phyloP scores from a whole-genome alignment of 2,113 vertebrate species.

The Menura novaehollandiae region DNA sequence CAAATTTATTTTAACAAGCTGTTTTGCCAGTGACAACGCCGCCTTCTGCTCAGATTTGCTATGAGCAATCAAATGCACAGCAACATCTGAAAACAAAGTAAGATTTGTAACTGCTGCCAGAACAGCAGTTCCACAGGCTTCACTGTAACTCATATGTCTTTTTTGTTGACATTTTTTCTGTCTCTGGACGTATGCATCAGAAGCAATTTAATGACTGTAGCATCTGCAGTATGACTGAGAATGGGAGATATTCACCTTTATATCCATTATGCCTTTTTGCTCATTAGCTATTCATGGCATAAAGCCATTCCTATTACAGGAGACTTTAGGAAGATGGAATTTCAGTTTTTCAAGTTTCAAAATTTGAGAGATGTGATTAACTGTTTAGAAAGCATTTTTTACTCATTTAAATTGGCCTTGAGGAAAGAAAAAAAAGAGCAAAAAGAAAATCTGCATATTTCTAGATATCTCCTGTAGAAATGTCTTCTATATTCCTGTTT shows the following conservation, averaged over 20 bases:
- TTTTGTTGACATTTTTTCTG: background rate
- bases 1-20: background rate
- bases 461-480: background rate
- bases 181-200: background rate
- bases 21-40: background rate
- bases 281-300: background rate
- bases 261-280: background rate
- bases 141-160: background rate
- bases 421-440: background rate
- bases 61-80: background rate
- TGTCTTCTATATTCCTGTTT: background rate
- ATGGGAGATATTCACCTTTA: background rate
- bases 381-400: background rate
- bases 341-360: background rate
- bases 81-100: background rate
- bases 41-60: background rate
- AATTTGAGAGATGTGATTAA: background rate
- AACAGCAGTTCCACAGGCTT: background rate
- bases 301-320: background rate
- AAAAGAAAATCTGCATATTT: background rate
- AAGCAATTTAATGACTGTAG: background rate
- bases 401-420: background rate
- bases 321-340: background rate
- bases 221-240: background rate
- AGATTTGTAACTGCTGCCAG: background rate